A percentile compares a stretch with the other conserved stretches of the same genome.
Evolutionary conservation across 2,888 invertebrate genomes (phyloP).

Genomic region (Drosophila formosana): DNA sequence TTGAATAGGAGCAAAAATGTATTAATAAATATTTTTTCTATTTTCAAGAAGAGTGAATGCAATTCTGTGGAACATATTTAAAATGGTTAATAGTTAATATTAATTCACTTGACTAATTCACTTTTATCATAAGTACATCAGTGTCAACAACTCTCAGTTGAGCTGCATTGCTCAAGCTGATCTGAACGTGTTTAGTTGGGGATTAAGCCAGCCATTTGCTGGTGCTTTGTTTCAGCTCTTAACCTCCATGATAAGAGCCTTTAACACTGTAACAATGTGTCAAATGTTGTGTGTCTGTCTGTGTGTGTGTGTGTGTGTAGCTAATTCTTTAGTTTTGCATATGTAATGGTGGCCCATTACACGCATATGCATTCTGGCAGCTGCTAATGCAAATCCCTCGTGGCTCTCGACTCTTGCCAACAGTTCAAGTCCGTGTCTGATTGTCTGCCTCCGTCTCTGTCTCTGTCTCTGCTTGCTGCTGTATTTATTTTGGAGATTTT

Average conservation of each 20-base stretch:
- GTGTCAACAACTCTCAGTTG: background rate
- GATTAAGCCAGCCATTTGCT: background rate
- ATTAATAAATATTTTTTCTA: no score
- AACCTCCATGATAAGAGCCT: background rate
- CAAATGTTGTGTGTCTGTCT: constrained; percentile 28
- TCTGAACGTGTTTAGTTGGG: background rate
- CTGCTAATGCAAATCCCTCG: constrained; percentile 72
- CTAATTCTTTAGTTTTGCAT: constrained; percentile 58
- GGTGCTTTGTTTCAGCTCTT: background rate
- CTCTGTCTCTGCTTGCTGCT: constrained; percentile 27
- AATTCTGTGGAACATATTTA: no score
- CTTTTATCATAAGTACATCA: background rate
- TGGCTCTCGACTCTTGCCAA: constrained; percentile 33
- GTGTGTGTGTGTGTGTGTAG: constrained; percentile 30
- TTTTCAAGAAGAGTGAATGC: no score
- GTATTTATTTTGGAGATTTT: constrained; percentile 74
- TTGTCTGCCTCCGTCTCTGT: background rate
- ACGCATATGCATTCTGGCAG: constrained; percentile 35
- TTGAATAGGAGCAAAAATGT: no score
- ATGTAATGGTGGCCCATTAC: constrained; percentile 53
- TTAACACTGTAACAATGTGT: constrained; percentile 27
- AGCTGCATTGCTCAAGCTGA: background rate
- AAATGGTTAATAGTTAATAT: background rate
- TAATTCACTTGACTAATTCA: background rate
- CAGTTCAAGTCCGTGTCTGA: constrained; percentile 21